These are phyloP conservation scores for Gortyna flavago DNA, from an alignment of 2,888 invertebrate species.

Conservation along the genomic window DNA sequence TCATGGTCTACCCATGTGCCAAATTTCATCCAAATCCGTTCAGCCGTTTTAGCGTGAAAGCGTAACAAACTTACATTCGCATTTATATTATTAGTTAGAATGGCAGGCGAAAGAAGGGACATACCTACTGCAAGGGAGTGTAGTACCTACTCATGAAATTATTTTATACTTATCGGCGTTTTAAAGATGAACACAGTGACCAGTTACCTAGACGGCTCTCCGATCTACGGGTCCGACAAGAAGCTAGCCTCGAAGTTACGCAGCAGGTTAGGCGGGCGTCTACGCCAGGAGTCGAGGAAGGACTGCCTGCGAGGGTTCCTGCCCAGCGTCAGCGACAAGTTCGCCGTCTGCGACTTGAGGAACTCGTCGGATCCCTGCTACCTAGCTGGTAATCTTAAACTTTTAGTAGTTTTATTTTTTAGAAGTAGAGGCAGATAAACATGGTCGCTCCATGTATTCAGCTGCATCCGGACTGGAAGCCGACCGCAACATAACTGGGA, in stretches of 20 bases:
- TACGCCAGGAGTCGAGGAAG: conserved; percentile 78
- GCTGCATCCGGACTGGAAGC: neutral
- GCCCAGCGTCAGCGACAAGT: conserved; percentile 84
- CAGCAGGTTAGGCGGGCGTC: conserved; percentile 81
- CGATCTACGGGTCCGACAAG: conserved; percentile 87
- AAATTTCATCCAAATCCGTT: too few relatives aligned
- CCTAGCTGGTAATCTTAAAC: conserved; percentile 79
- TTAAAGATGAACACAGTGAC: conserved; percentile 92
- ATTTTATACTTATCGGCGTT: neutral
- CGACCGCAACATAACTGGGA: neutral
- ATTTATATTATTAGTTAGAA: neutral
- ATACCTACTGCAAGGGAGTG: neutral
- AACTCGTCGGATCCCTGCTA: conserved; percentile 86
- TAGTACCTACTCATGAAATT: neutral
- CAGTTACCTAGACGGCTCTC: conserved; percentile 89
- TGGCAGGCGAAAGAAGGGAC: neutral
- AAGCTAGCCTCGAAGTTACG: conserved; percentile 81
- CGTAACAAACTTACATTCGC: too few relatives aligned
- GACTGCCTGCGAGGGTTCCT: conserved; percentile 79
- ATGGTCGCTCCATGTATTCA: neutral
- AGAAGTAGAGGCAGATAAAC: neutral
- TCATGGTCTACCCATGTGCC: too few relatives aligned
- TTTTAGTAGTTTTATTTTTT: neutral
- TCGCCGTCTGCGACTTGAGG: conserved; percentile 81
- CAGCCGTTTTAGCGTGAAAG: too few relatives aligned